Evolutionary conservation across 2,113 vertebrate genomes (phyloP).

Genomic region (Urocynchramus pylzowi): DNA sequence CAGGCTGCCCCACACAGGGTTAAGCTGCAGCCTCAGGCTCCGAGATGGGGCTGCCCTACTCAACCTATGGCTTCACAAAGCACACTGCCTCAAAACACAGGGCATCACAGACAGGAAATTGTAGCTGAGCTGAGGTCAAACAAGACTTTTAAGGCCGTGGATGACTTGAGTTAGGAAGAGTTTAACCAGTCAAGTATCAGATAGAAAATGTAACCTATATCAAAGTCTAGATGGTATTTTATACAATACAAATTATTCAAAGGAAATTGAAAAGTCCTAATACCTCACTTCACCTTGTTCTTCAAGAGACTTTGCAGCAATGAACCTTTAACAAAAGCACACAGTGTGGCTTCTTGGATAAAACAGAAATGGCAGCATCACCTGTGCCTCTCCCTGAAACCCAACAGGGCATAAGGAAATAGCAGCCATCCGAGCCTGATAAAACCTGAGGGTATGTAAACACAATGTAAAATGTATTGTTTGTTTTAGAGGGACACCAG

Average conservation of each 20-base stretch:
- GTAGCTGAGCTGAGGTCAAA: not conserved
- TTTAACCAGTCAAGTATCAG: not conserved
- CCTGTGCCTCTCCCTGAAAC: not conserved
- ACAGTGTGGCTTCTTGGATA: not conserved
- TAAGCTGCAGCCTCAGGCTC: not conserved
- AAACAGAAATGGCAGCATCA: not conserved
- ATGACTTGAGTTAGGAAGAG: not conserved
- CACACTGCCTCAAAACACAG: not conserved
- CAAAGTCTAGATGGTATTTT: not conserved
- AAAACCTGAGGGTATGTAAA: not conserved
- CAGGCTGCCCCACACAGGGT: not conserved
- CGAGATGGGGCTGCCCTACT: not conserved
- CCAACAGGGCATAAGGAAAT: not conserved
- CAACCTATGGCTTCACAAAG: not conserved
- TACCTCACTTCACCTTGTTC: not conserved
- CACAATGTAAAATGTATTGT: not conserved
- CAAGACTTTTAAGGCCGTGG: not conserved
- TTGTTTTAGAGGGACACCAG: not conserved
- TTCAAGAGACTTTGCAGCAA: not conserved
- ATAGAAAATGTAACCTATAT: not conserved
- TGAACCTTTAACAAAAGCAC: not conserved
- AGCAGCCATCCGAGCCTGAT: not conserved
- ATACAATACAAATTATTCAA: not conserved
- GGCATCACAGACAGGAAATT: not conserved
- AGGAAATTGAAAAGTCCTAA: not conserved